These are phyloP conservation scores for Dryas iulia DNA, from an alignment of 1,140 invertebrate genomes.

Conservation along the genomic window DNA sequence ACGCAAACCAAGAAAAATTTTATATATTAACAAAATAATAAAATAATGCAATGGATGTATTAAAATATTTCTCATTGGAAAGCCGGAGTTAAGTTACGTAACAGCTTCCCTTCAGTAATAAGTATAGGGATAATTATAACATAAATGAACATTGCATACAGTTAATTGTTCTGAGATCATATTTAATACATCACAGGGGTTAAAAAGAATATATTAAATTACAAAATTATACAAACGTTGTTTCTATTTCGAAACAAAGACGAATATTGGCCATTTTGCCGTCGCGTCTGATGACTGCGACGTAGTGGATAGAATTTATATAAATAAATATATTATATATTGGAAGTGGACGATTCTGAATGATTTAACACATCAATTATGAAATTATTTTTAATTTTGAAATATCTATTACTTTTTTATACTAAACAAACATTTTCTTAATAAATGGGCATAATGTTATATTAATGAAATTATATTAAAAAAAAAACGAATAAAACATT, in stretches of 20 bases:
- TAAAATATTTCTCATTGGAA: conserved; percentile 71
- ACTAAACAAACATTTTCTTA: too few species aligned
- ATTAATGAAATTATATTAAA: not conserved
- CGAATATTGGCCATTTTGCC: not conserved
- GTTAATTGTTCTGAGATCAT: conserved; percentile 80
- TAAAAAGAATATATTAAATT: conserved; percentile 67
- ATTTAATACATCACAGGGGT: conserved; percentile 81
- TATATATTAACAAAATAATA: conserved; percentile 45
- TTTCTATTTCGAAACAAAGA: conserved; percentile 9
- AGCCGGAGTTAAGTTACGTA: conserved; percentile 46
- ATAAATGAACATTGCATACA: conserved; percentile 76
- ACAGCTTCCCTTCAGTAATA: conserved; percentile 45
- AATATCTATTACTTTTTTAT: not conserved
- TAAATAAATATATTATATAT: conserved; percentile 48
- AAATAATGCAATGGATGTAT: conserved; percentile 67
- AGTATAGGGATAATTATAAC: conserved; percentile 56
- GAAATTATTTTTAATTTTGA: not conserved
- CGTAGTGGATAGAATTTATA: conserved; percentile 41
- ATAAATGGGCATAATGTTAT: too few species aligned
- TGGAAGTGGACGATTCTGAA: conserved; percentile 3
- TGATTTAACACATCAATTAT: not conserved
- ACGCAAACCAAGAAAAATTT: conserved; percentile 35
- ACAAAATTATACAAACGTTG: conserved; percentile 47
- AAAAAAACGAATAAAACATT: not conserved
- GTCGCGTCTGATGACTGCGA: not conserved